These are phyloP conservation scores for Stenodera caucasica DNA, from an alignment of 2,888 invertebrate species.

Conservation along the genomic window DNA sequence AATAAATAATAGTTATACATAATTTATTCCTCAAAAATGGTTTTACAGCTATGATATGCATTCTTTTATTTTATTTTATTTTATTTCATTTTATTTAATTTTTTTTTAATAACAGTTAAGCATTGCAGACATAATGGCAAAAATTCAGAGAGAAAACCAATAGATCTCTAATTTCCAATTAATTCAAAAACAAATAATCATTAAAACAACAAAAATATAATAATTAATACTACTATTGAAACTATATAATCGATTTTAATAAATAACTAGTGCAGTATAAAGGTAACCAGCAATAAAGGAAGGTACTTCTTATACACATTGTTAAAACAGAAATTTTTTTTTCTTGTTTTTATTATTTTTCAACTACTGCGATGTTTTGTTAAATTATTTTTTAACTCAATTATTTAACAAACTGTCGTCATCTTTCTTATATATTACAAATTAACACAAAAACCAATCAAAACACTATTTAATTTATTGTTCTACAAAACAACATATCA, in stretches of 20 bases:
- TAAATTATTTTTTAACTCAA: neutral
- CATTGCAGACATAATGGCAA: slow-evolving; percentile 59
- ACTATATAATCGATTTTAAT: slow-evolving; percentile 15
- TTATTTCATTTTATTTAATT: neutral
- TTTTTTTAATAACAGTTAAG: slow-evolving; percentile 67
- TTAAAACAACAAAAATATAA: slow-evolving; percentile 6
- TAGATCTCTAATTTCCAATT: slow-evolving; percentile 12
- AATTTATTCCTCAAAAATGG: slow-evolving; percentile 80
- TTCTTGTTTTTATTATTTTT: neutral
- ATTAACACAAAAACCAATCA: neutral
- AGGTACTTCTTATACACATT: slow-evolving; percentile 12
- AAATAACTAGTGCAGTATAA: slow-evolving; percentile 20
- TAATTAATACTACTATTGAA: slow-evolving; percentile 12
- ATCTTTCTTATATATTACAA: neutral
- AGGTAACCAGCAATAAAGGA: slow-evolving; percentile 26
- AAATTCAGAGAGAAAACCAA: slow-evolving; percentile 31
- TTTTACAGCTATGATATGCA: slow-evolving; percentile 94
- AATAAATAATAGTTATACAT: slow-evolving; percentile 38
- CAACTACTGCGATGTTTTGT: slow-evolving; percentile 17
- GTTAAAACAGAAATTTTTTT: slow-evolving; percentile 6
- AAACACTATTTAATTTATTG: neutral
- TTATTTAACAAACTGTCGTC: neutral
- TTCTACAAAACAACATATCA: neutral
- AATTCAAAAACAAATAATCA: neutral
- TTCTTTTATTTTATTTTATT: slow-evolving; percentile 40